Evolutionary conservation across 2,113 vertebrate genomes (phyloP), one percentile per base, ranked within the genome.

Genomic region (Todiramphus chloris): DNA sequence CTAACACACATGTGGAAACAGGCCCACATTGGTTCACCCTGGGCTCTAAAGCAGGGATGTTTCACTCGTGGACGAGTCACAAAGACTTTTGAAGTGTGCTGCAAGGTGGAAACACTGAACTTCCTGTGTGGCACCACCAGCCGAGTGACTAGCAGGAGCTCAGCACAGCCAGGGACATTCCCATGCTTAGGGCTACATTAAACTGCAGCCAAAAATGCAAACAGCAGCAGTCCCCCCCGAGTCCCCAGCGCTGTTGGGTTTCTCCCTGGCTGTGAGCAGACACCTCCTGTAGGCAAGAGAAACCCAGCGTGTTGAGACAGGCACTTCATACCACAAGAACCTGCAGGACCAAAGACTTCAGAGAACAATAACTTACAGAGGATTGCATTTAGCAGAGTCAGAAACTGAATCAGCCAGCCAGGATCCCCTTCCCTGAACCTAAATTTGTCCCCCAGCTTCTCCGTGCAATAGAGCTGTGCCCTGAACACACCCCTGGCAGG

Each of bases 341-440:
- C 87, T 1, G 1, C 63, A 69, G 78, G 55, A 80, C 82, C 68
- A 63, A 91, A 94, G 67, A 25, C 87, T 93, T 74, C 51, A 77
- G 93, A 76, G 87, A 96, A 93, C 79, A 94, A 75, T 79, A 78
- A 70, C 70, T 55, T 95, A 87, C 67, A 89, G 77, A 53, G 67
- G 21, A 87, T 44, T 75, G 70, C 59, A 12, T 59, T 91, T 64
- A 89, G 58, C 78, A 91, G 84, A 93, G 93, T 95, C 91, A 93
- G 89, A 91, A 91, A 76, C 81, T 28, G 93, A 96, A 87, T 93
- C 85, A 83, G 84, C 55, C 75, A 69, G 31, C 13, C 46, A 51
- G 53, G 17, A 35, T 90, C 72, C 59, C 50, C 37, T 76, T 91
- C 82, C 90, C 86, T 76, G 85, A 83, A 69, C 63, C 35, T 23